A percentile compares a stretch with the other conserved stretches of the same genome.
phyloP scores from a whole-genome alignment of 30 jellyfish, hydroid and myxozoan genomes.

The Aurelia sp. region DNA sequence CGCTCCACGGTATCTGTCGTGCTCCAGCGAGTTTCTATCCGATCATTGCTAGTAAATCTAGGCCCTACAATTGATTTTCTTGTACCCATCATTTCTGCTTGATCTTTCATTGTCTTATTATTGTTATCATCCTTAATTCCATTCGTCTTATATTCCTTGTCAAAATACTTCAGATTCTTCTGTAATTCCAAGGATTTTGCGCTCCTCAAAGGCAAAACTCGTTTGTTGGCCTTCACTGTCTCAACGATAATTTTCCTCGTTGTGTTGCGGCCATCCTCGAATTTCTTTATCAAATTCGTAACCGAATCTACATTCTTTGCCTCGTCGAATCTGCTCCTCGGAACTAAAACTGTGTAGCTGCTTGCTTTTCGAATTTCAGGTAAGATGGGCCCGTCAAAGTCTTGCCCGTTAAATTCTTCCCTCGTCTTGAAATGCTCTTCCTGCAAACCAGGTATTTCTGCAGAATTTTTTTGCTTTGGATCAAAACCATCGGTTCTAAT shows the following conservation, averaged over 20 bases:
- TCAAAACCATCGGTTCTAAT: background rate
- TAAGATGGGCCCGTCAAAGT: background rate
- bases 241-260: slow-evolving; percentile 30
- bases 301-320: slow-evolving; percentile 22
- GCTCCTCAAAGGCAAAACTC: slow-evolving; percentile 8
- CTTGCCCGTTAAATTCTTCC: background rate
- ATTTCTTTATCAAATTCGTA: slow-evolving; percentile 18
- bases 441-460: background rate
- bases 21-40: slow-evolving; percentile 6
- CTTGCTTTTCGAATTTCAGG: slow-evolving; percentile 34
- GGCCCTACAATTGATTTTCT: slow-evolving; percentile 39
- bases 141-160: slow-evolving; percentile 5
- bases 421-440: background rate
- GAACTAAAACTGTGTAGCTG: slow-evolving; percentile 20
- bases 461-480: background rate
- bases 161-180: slow-evolving; percentile 32
- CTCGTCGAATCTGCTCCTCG: background rate
- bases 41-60: background rate
- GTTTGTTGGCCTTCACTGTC: slow-evolving; percentile 22
- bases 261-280: slow-evolving; percentile 15
- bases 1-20: slow-evolving; percentile 36
- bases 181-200: slow-evolving; percentile 28
- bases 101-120: slow-evolving; percentile 28
- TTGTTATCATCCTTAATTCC: slow-evolving; percentile 31
- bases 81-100: background rate